A percentile compares a stretch with the other conserved stretches of the same genome.
Evolutionary conservation across 2,113 vertebrate species (phyloP).

Genomic region (Bothrops jararaca): DNA sequence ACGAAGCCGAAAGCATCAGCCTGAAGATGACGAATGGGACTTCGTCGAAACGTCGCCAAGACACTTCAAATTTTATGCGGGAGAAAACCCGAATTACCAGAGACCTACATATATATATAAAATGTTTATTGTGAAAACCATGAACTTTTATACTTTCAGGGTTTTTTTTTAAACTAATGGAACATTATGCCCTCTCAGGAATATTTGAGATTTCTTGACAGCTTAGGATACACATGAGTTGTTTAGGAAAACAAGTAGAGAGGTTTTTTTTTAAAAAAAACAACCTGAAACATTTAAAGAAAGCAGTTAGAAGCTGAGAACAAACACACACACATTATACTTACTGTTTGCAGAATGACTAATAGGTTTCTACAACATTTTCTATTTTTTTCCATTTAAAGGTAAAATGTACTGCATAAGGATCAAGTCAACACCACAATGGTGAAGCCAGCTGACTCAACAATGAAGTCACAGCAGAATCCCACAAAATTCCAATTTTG

Average conservation of each 20-base stretch:
- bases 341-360: neutral
- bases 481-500: neutral
- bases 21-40: too few relatives aligned
- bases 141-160: neutral
- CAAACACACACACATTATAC: neutral
- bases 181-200: neutral
- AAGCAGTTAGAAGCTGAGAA: neutral
- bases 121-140: neutral
- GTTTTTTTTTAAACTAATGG: neutral
- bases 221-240: neutral
- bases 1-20: too few relatives aligned
- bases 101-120: too few relatives aligned
- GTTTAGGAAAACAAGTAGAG: neutral
- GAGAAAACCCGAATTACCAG: too few relatives aligned
- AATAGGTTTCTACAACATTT: neutral
- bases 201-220: conserved; percentile 9
- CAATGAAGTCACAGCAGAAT: neutral
- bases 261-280: neutral
- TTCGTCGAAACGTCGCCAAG: too few relatives aligned
- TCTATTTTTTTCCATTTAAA: neutral
- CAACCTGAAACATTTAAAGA: neutral
- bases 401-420: neutral
- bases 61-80: too few relatives aligned
- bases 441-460: neutral
- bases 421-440: neutral